Percentiles rank a stretch among this genome's conserved stretches.
Evolutionary conservation across 2,113 vertebrate species (phyloP).

Genomic region (Sylvicapra grimmia): DNA sequence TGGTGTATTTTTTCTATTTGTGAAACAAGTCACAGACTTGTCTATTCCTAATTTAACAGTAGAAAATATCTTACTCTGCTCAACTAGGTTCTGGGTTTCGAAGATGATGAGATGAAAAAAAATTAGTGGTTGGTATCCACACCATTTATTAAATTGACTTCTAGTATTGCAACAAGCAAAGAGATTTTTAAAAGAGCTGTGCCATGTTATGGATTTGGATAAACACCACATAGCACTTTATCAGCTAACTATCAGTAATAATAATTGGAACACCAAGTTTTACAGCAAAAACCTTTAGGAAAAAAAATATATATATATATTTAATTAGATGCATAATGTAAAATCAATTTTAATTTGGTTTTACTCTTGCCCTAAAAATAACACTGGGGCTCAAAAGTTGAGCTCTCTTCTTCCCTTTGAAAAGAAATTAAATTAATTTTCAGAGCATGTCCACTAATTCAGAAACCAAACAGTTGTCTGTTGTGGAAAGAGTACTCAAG

Average conservation of each 20-base stretch:
- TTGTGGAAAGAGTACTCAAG: not conserved
- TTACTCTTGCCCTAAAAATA: conserved; percentile 11
- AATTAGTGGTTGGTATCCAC: not conserved
- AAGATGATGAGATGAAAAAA: conserved; percentile 26
- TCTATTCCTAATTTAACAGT: not conserved
- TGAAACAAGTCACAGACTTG: not conserved
- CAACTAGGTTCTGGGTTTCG: not conserved
- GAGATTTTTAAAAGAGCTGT: not conserved
- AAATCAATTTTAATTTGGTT: not conserved
- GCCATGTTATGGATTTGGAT: not conserved
- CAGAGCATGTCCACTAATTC: not conserved
- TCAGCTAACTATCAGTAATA: not conserved
- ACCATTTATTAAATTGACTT: not conserved
- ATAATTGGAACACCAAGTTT: not conserved
- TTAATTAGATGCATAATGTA: not conserved
- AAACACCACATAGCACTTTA: not conserved
- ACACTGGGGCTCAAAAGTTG: not conserved
- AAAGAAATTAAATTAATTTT: conserved; percentile 41
- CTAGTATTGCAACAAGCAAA: not conserved
- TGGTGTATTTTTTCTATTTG: not conserved
- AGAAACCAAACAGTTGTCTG: not conserved
- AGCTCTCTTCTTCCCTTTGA: not conserved
- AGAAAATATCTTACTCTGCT: not conserved
- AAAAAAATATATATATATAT: not conserved
- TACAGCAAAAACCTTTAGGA: not conserved